Percentiles rank a stretch among this genome's conserved stretches.
phyloP scores from a whole-genome alignment of 2,888 invertebrate genomes.

The Papilio gigon region DNA sequence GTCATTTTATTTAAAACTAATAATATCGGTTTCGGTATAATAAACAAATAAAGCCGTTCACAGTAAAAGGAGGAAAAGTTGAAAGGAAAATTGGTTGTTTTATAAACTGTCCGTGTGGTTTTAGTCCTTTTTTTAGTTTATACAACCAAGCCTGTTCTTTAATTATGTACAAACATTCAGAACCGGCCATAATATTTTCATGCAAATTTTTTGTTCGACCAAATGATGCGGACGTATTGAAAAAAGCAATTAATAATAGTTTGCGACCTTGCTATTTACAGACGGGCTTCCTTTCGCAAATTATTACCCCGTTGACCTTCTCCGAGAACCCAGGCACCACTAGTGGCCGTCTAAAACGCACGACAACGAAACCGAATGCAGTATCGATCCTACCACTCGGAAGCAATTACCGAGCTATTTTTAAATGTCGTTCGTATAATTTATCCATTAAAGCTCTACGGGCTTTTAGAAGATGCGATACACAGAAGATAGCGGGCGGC shows the following conservation, averaged over 20 bases:
- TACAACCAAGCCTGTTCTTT: background rate
- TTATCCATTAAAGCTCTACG: conserved; percentile 22
- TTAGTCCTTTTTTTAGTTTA: background rate
- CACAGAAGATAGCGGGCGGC: background rate
- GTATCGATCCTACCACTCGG: conserved; percentile 30
- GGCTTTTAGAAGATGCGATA: conserved; percentile 18
- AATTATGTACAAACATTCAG: background rate
- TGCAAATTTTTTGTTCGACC: conserved; percentile 37
- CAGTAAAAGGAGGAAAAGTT: background rate
- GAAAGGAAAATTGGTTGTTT: too few relatives aligned
- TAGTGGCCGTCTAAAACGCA: conserved; percentile 44
- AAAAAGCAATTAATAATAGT: conserved; percentile 47
- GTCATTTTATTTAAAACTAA: too few relatives aligned
- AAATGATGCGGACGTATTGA: conserved; percentile 24
- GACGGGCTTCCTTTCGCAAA: conserved; percentile 42
- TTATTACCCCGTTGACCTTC: conserved; percentile 50
- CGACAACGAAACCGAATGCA: conserved; percentile 39
- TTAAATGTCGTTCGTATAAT: conserved; percentile 32
- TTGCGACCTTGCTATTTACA: conserved; percentile 49
- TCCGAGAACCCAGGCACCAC: conserved; percentile 35
- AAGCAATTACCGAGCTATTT: conserved; percentile 13
- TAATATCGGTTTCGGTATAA: background rate
- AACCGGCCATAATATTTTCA: conserved; percentile 11
- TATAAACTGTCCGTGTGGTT: background rate
- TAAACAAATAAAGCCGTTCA: background rate